phyloP scores from a whole-genome alignment of 2,888 invertebrate genomes.

The Drosophila kanekoi region DNA sequence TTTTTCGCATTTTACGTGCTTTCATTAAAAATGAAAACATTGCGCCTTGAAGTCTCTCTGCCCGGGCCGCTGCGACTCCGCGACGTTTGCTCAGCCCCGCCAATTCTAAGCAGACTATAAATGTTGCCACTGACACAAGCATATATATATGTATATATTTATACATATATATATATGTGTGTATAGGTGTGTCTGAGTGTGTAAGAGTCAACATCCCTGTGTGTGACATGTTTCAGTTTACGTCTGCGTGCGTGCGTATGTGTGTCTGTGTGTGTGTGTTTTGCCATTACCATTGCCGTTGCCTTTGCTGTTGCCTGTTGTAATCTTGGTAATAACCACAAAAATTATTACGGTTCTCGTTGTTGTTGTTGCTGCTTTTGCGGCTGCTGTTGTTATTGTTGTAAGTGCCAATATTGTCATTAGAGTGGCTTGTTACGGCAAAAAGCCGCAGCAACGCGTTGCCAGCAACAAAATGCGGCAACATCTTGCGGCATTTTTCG shows the following conservation, averaged over 20 bases:
- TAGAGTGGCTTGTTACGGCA: constrained; percentile 80
- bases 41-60: constrained; percentile 45
- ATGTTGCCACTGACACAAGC: constrained; percentile 53
- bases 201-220: constrained; percentile 42
- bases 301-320: constrained; percentile 60
- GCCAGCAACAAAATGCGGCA: constrained; percentile 72
- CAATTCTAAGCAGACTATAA: constrained; percentile 78
- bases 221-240: constrained; percentile 59
- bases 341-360: constrained; percentile 77
- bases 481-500: constrained; percentile 80
- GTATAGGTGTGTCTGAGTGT: constrained; percentile 18
- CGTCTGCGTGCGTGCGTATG: constrained; percentile 11
- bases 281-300: constrained; percentile 54
- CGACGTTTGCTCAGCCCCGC: constrained; percentile 50
- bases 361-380: constrained; percentile 38
- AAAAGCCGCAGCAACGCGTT: constrained; percentile 64
- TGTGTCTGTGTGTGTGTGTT: constrained; percentile 22
- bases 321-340: constrained; percentile 81
- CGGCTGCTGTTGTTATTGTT: constrained; percentile 70
- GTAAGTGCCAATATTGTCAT: constrained; percentile 82
- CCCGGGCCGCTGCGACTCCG: neutral
- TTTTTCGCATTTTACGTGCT: constrained; percentile 81
- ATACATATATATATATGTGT: constrained; percentile 17
- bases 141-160: constrained; percentile 2
- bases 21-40: constrained; percentile 82